Base-by-base conservation (phyloP, 2,113 vertebrate genomes). In the Microcebus ravelobensis region DNA sequence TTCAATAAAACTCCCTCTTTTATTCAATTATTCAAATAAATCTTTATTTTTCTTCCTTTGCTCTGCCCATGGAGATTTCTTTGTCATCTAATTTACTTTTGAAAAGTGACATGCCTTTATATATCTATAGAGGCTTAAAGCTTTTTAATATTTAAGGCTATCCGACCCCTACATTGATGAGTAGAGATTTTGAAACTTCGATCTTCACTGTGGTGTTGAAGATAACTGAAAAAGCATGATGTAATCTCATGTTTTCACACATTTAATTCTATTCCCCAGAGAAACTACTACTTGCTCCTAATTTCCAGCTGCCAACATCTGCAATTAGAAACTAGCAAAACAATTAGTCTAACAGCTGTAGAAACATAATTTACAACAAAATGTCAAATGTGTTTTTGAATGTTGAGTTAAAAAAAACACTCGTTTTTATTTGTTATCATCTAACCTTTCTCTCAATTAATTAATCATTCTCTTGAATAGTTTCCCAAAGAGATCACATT, bases 301-400 rank as follows among this genome's bases (percentile, higher is more conserved):
- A 98, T 97, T 95, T 98, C 96, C 97, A 97, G 98, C 97, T 97
- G 96, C 98, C 97, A 97, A 97, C 95, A 97, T 98, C 95, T 98
- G 95, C 97, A 98, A 98, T 98, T 98, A 98, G 97, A 98, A 96
- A 96, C 91, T 97, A 94, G 96, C 94, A 97, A 98, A 98, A 87
- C 77, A 96, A 95, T 85, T 90, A 96, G 70, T 92, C 96, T 96
- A 98, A 98, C 97, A 98, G 94, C 96, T 98, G 96, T 97, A 91
- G 96, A 97, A 98, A 96, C 92, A 96, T 55, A 95, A 93, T 98
- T 97, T 97, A 96, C 94, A 98, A 94, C 92, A 97, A 98, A 98
- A 98, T 97, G 97, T 97, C 97, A 96, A 70, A 97, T 96, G 65
- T 95, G 61, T 74, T 97, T 96, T 96, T 94, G 25, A 94, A 96